These are phyloP conservation scores for Druon quercuslanigerum DNA, from an alignment of 1,140 invertebrate genomes.

Conservation along the genomic window DNA sequence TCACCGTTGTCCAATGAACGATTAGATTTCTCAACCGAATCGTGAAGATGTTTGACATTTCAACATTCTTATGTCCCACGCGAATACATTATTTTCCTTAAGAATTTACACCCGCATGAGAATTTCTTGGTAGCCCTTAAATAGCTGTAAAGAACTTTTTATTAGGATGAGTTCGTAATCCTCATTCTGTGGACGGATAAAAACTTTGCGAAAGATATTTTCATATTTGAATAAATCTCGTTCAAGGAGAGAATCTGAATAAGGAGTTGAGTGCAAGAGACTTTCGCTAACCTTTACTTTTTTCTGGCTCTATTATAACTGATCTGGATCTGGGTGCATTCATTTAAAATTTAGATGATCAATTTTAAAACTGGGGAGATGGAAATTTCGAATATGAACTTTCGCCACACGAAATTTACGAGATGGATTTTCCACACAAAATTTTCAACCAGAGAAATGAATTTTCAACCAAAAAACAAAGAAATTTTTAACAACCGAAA, in stretches of 20 bases:
- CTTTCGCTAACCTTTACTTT: slow-evolving; percentile 11
- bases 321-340: background rate
- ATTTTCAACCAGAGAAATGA: too few relatives aligned
- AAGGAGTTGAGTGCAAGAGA: slow-evolving; percentile 13
- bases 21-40: slow-evolving; percentile 20
- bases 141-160: background rate
- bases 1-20: slow-evolving; percentile 4
- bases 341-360: background rate
- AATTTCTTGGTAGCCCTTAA: background rate
- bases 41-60: slow-evolving; percentile 23
- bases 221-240: slow-evolving; percentile 26
- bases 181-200: background rate
- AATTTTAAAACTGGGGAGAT: too few relatives aligned
- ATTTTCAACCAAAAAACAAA: too few relatives aligned
- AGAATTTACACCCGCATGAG: background rate
- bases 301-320: background rate
- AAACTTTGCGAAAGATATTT: background rate
- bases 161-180: slow-evolving; percentile 8
- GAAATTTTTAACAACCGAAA: too few relatives aligned
- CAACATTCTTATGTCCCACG: slow-evolving; percentile 20
- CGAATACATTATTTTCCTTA: slow-evolving; percentile 2
- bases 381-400: too few relatives aligned
- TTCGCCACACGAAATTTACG: too few relatives aligned
- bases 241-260: slow-evolving; percentile 28
- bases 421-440: too few relatives aligned